Conservation (phyloP, 2,113 vertebrate species). For the Ceyx cyanopectus region DNA sequence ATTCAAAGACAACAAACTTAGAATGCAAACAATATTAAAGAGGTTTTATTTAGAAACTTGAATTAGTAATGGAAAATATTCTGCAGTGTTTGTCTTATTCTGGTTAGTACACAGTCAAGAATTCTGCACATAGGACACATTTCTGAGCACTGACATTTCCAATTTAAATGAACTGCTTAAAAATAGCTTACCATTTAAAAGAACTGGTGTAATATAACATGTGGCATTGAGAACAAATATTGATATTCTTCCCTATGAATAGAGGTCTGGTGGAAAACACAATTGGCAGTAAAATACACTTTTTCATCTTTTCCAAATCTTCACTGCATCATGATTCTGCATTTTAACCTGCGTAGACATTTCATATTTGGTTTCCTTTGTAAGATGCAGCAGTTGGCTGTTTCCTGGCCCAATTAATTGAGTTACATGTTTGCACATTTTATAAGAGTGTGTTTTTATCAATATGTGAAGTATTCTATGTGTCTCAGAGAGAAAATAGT, state of each 20-base stretch:
- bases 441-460: background rate
- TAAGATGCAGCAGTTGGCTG: background rate
- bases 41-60: slow-evolving; percentile 43
- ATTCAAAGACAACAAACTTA: background rate
- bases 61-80: slow-evolving; percentile 45
- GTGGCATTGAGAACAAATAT: slow-evolving; percentile 30
- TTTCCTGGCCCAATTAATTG: background rate
- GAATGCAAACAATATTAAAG: background rate
- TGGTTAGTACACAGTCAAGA: slow-evolving; percentile 18
- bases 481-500: background rate
- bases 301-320: slow-evolving; percentile 20
- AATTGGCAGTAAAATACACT: background rate
- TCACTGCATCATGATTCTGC: background rate
- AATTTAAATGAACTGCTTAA: slow-evolving; percentile 34
- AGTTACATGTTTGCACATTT: background rate
- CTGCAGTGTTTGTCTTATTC: background rate
- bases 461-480: background rate
- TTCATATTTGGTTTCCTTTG: background rate
- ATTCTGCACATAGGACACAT: slow-evolving; percentile 14
- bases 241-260: slow-evolving; percentile 11
- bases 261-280: slow-evolving; percentile 4
- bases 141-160: slow-evolving; percentile 22
- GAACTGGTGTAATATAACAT: background rate
- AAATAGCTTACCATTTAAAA: slow-evolving; percentile 41
- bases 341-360: background rate